A percentile compares a stretch with the other conserved stretches of the same genome.
Evolutionary conservation across 2,888 invertebrate species (phyloP).

Genomic region (Pammene aurita): DNA sequence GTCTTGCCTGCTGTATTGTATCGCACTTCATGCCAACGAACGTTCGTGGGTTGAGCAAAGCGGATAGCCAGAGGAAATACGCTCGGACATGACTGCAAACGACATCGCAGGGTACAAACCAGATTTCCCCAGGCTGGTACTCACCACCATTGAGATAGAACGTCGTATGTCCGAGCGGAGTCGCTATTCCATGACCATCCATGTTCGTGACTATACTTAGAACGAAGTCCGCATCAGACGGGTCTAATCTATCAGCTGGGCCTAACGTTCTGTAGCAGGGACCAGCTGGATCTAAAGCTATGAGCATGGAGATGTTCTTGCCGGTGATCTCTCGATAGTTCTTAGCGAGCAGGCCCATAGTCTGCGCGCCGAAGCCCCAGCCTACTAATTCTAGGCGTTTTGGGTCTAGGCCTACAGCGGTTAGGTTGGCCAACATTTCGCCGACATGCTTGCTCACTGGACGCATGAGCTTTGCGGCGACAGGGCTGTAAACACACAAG

Average conservation of each 20-base stretch:
- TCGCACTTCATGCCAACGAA: slow-evolving; percentile 61
- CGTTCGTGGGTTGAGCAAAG: slow-evolving; percentile 52
- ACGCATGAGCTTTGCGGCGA: slow-evolving; percentile 6
- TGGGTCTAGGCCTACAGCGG: slow-evolving; percentile 8
- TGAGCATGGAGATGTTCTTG: slow-evolving; percentile 15
- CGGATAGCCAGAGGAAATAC: slow-evolving; percentile 56
- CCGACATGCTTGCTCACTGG: slow-evolving; percentile 3
- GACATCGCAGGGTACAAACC: slow-evolving; percentile 50
- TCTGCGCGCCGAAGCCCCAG: slow-evolving; percentile 13
- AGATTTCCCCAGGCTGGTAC: slow-evolving; percentile 17
- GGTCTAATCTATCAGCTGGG: slow-evolving; percentile 10
- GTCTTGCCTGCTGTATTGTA: slow-evolving; percentile 59
- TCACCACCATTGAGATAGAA: slow-evolving; percentile 20
- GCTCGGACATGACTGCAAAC: slow-evolving; percentile 60
- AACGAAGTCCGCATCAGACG: slow-evolving; percentile 15
- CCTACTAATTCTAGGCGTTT: slow-evolving; percentile 7
- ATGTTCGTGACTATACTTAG: slow-evolving; percentile 19
- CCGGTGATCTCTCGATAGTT: slow-evolving; percentile 18
- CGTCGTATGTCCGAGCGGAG: neutral
- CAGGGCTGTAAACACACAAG: neutral
- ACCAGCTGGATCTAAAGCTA: slow-evolving; percentile 9
- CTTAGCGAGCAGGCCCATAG: slow-evolving; percentile 21
- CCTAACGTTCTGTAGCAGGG: slow-evolving; percentile 14
- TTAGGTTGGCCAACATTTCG: slow-evolving; percentile 15
- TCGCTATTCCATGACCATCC: slow-evolving; percentile 12